Conservation (phyloP, 2,888 invertebrate species). For the Drosophila tripunctata region DNA sequence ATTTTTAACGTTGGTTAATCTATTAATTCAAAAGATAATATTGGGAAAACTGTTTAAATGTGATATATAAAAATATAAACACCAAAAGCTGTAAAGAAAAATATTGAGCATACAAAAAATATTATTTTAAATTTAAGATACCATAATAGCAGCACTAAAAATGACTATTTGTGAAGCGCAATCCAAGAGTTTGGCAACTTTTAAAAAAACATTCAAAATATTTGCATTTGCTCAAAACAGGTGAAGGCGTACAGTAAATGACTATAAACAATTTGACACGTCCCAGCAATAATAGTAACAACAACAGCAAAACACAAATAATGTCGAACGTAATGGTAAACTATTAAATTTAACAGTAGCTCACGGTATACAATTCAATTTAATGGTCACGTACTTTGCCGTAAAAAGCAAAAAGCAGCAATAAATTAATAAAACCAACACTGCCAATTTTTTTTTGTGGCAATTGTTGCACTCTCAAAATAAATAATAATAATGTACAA, state of each 20-base stretch:
- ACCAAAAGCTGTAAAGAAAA: no score
- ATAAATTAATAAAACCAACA: constrained; percentile 30
- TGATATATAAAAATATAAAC: no score
- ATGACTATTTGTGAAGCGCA: not conserved
- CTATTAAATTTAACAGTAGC: constrained; percentile 35
- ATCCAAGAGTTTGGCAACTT: constrained; percentile 33
- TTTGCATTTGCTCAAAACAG: constrained; percentile 35
- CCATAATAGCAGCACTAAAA: no score
- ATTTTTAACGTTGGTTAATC: no score
- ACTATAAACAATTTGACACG: constrained; percentile 61
- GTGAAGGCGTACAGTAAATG: constrained; percentile 43
- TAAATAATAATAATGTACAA: not conserved
- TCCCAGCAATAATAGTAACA: constrained; percentile 39
- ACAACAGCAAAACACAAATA: constrained; percentile 11
- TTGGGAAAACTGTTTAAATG: no score
- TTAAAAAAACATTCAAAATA: constrained; percentile 39
- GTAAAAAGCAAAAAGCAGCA: constrained; percentile 24
- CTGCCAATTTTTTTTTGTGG: constrained; percentile 10
- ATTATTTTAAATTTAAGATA: no score
- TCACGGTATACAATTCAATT: constrained; percentile 58
- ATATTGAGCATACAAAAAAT: no score
- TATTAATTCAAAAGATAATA: no score
- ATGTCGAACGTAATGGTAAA: constrained; percentile 16
- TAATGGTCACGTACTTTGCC: constrained; percentile 68
- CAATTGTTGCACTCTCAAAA: no score